Conservation (phyloP, 2,797 vertebrate genomes). For the Hafferia zeledoni region DNA sequence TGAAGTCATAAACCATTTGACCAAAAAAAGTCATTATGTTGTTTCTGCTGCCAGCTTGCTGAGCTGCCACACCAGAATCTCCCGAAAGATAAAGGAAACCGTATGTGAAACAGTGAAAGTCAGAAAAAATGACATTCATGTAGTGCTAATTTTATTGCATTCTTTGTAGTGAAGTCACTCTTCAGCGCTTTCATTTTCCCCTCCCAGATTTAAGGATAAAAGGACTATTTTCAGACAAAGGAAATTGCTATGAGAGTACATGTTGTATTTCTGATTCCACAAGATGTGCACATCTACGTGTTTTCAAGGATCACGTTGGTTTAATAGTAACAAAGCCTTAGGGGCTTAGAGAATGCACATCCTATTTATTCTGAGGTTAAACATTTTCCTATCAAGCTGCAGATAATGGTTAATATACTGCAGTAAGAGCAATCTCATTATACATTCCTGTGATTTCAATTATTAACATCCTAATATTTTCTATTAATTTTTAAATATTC, state of each 20-base stretch:
- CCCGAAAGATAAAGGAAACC: conserved; percentile 51
- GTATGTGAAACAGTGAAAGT: conserved; percentile 50
- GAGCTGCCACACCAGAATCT: conserved; percentile 43
- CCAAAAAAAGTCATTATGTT: conserved; percentile 70
- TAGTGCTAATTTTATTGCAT: conserved; percentile 42
- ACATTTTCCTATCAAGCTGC: conserved; percentile 23
- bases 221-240: conserved; percentile 49
- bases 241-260: conserved; percentile 14
- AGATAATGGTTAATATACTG: conserved; percentile 12
- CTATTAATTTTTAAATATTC: conserved; percentile 57
- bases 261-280: conserved; percentile 18
- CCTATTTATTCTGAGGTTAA: conserved; percentile 54
- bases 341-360: background rate
- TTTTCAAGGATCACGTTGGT: conserved; percentile 17
- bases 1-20: conserved; percentile 76
- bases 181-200: conserved; percentile 22
- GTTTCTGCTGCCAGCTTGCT: conserved; percentile 72
- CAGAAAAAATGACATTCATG: background rate
- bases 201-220: background rate
- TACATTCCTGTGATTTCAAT: conserved; percentile 34
- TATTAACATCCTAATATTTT: conserved; percentile 58
- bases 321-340: conserved; percentile 33
- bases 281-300: background rate
- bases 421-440: conserved; percentile 19
- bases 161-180: conserved; percentile 33